phyloP scores from a whole-genome alignment of 2,797 vertebrate species.

The Sebastes hopkinsi region DNA sequence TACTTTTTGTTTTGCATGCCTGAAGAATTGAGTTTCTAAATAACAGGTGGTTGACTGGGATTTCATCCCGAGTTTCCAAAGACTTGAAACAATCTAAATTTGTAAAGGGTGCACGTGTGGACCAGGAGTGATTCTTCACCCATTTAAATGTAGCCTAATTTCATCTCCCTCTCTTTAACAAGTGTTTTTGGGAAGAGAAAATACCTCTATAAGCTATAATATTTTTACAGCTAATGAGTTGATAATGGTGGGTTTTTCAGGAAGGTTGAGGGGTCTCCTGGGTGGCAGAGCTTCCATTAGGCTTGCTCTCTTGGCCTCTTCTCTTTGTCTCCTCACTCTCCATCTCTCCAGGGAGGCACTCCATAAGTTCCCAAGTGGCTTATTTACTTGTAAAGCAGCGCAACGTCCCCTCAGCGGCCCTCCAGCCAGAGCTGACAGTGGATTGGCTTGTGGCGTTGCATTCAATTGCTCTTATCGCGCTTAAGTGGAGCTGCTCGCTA shows the following conservation, averaged over 20 bases:
- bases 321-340: constrained; percentile 33
- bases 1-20: background rate
- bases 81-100: background rate
- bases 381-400: constrained; percentile 55
- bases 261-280: constrained; percentile 30
- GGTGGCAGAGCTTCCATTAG: constrained; percentile 48
- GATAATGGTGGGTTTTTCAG: constrained; percentile 17
- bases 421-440: constrained; percentile 25
- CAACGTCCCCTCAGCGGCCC: constrained; percentile 29
- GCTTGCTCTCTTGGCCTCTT: constrained; percentile 40
- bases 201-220: background rate
- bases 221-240: constrained; percentile 7
- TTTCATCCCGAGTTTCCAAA: background rate
- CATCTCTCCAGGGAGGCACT: constrained; percentile 44
- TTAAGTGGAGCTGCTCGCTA: constrained; percentile 43
- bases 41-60: background rate
- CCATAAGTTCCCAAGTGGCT: constrained; percentile 56
- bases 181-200: background rate
- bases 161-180: background rate
- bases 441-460: constrained; percentile 41
- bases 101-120: background rate
- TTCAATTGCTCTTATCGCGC: constrained; percentile 55
- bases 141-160: background rate
- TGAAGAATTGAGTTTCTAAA: background rate
- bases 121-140: background rate